Base-by-base conservation (phyloP, 2,113 vertebrate species). In the Ceyx margarethae region DNA sequence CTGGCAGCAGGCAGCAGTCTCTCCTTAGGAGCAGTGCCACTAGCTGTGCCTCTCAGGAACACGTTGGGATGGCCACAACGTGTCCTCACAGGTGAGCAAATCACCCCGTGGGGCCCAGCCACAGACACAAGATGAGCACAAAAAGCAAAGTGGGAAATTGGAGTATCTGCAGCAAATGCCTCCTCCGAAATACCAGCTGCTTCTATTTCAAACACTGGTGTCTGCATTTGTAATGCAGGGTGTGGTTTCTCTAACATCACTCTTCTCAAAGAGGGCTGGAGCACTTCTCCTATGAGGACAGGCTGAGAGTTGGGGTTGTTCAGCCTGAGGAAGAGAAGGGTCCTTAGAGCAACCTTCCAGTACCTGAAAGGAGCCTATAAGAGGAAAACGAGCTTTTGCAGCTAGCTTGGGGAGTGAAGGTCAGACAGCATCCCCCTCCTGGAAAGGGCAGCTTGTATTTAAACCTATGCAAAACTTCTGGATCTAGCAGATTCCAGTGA, bases 1-100 rank as follows among this genome's bases (percentile, higher is more conserved):
- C 65, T 72, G 89, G 65, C 73, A 93, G 72, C 45, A 50, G 51
- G 42, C 58, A 66, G 50, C 0, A 0, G 46, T 15, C 80, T 61
- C 50, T 60, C 11, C 43, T 91, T 56, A 10, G 1, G 37, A 66
- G 46, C 42, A 28, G 31, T 46, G 62, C 35, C 57, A 20, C 48
- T 35, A 57, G 73, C 65, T 67, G 76, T 21, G 56, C 77, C 92
- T 75, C 68, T 3, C 2, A 80, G 85, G 71, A 66, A 26, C 45
- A 15, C 9, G 11, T 29, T 5, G 57, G 54, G 37, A 45, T 9
- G 48, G 67, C 31, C 66, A 42, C 37, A 14, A 25, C 1, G 37
- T 22, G 42, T 33, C 37, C 69, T 5, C 11, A 21, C 1, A 11
- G 81, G 54, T 31, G 54, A 43, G 40, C 0, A 0, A 69, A 33